These are phyloP conservation scores for Eilema depressum DNA, from an alignment of 2,888 invertebrate genomes.

Conservation along the genomic window DNA sequence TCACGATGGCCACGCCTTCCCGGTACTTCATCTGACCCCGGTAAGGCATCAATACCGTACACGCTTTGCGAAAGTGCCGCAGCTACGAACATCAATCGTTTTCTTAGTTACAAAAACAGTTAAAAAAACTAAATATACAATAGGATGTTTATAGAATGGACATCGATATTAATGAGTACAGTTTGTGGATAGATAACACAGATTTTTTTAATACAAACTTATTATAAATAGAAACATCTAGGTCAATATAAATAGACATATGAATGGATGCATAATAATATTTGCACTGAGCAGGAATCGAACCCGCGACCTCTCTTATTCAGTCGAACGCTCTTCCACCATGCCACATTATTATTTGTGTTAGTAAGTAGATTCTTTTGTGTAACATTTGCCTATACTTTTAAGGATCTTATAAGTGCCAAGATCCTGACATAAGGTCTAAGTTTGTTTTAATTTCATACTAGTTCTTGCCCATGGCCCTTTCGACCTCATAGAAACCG, in stretches of 20 bases:
- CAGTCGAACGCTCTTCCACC: neutral
- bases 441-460: too few relatives aligned
- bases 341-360: neutral
- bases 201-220: too few relatives aligned
- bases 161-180: too few relatives aligned
- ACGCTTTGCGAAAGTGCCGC: conserved; percentile 88
- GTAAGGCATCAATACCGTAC: conserved; percentile 87
- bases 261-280: neutral
- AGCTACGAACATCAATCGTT: conserved; percentile 72
- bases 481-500: too few relatives aligned
- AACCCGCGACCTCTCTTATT: neutral
- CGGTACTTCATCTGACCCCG: conserved; percentile 88
- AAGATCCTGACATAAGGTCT: too few relatives aligned
- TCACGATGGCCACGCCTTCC: conserved; percentile 81
- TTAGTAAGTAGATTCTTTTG: neutral
- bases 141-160: too few relatives aligned
- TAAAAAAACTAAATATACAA: neutral
- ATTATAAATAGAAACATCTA: neutral
- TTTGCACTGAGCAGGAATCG: neutral
- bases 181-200: neutral
- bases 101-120: neutral
- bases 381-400: too few relatives aligned
- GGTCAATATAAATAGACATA: neutral
- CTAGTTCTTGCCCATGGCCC: too few relatives aligned
- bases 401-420: too few relatives aligned